These are phyloP conservation scores for Rynchops niger DNA, from an alignment of 2,113 vertebrate species.

Conservation along the genomic window DNA sequence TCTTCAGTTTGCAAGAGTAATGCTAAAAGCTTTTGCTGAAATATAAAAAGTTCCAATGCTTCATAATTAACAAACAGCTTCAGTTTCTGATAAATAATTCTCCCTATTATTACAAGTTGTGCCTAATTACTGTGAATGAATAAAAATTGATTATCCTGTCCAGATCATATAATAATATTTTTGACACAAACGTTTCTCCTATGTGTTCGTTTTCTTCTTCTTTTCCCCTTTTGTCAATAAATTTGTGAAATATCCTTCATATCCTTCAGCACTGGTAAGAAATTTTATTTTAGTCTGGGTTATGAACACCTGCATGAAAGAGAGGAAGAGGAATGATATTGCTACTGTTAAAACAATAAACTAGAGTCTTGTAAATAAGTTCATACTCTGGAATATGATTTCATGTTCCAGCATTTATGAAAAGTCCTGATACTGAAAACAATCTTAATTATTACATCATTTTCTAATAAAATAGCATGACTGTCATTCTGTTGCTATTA, in stretches of 20 bases:
- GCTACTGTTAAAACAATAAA: neutral
- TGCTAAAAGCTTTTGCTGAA: constrained; percentile 53
- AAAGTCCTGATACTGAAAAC: neutral
- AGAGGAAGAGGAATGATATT: neutral
- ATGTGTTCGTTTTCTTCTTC: neutral
- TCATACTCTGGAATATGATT: neutral
- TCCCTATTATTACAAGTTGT: constrained; percentile 23
- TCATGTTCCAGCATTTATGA: neutral
- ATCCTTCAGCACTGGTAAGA: neutral
- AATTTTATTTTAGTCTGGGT: neutral
- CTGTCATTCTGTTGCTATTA: neutral
- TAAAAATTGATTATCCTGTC: neutral
- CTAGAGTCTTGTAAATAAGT: neutral
- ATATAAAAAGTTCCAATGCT: constrained; percentile 31
- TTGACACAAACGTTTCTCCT: neutral
- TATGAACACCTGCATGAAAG: neutral
- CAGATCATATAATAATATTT: neutral
- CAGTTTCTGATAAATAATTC: constrained; percentile 59
- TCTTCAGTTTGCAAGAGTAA: too few relatives aligned
- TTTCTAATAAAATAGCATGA: neutral
- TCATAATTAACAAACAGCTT: constrained; percentile 56
- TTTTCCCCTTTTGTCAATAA: neutral
- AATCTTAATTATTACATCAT: neutral
- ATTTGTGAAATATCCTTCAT: neutral
- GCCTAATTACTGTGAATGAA: constrained; percentile 43